Conservation (phyloP, 2,888 invertebrate genomes). For the Eubasilissa splendida region DNA sequence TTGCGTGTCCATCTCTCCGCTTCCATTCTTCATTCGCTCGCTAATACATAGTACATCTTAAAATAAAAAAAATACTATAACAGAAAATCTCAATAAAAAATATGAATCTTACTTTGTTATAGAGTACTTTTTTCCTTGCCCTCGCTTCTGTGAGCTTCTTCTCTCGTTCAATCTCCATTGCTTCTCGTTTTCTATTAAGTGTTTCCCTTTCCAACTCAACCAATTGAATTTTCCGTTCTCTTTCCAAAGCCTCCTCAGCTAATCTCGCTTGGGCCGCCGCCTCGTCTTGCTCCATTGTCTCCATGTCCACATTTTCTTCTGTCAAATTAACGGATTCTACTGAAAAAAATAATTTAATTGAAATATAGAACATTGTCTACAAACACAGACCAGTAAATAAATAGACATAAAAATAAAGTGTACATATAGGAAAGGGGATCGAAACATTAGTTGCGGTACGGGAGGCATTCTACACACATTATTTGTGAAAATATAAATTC, state of each 20-base stretch:
- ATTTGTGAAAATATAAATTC: too few species aligned
- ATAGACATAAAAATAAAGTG: too few species aligned
- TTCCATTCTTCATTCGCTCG: too few species aligned
- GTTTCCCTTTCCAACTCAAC: constrained; percentile 68
- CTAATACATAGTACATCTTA: too few species aligned
- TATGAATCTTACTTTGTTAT: constrained; percentile 50
- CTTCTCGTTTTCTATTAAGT: constrained; percentile 70
- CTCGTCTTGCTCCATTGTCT: constrained; percentile 18
- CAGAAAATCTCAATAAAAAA: too few species aligned
- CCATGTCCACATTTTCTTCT: constrained; percentile 9
- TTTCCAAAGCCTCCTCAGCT: constrained; percentile 62
- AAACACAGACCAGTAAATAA: too few species aligned
- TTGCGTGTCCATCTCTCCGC: too few species aligned
- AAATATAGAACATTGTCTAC: too few species aligned
- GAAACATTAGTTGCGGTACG: too few species aligned
- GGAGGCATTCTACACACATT: too few species aligned
- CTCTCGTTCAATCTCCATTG: constrained; percentile 70
- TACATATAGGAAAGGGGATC: too few species aligned
- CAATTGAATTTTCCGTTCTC: constrained; percentile 69
- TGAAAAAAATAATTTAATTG: background rate
- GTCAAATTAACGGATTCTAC: background rate
- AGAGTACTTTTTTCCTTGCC: constrained; percentile 65
- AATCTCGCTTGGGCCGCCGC: constrained; percentile 23
- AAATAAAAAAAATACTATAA: too few species aligned
- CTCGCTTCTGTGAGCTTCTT: constrained; percentile 70